These are phyloP conservation scores for Oncorhynchus nerka DNA, from an alignment of 2,113 vertebrate species.

Conservation along the genomic window DNA sequence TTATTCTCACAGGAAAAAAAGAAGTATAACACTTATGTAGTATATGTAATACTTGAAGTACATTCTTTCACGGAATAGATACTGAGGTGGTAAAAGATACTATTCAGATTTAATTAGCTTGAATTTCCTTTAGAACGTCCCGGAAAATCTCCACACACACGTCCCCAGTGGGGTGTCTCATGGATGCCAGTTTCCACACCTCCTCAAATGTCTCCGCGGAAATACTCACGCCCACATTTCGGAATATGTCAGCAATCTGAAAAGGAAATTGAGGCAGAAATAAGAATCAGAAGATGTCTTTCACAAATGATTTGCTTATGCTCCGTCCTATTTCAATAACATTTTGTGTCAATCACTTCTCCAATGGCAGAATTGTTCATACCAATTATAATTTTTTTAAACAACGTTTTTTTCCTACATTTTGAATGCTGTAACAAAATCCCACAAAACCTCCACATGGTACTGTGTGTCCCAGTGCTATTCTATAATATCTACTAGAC, in stretches of 20 bases:
- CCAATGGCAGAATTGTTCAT: background rate
- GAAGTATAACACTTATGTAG: no score
- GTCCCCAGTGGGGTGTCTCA: slow-evolving; percentile 73
- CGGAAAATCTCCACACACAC: slow-evolving; percentile 81
- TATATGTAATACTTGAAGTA: background rate
- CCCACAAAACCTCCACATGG: background rate
- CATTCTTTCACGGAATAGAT: background rate
- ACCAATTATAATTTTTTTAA: background rate
- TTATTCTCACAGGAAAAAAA: no score
- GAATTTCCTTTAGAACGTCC: slow-evolving; percentile 73
- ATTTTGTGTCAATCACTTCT: background rate
- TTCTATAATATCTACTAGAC: no score
- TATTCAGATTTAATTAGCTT: slow-evolving; percentile 40
- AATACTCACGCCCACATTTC: slow-evolving; percentile 73
- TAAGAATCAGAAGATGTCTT: background rate
- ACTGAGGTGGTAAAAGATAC: background rate
- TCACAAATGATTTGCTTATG: background rate
- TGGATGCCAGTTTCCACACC: slow-evolving; percentile 79
- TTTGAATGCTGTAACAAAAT: background rate
- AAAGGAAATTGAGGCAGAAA: slow-evolving; percentile 8
- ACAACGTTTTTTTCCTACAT: background rate
- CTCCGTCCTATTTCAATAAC: background rate
- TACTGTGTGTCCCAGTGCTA: no score
- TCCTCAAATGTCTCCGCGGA: slow-evolving; percentile 80
- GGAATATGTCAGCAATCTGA: slow-evolving; percentile 81